These are phyloP conservation scores for Echiichthys vipera DNA, from an alignment of 2,797 vertebrate genomes.

Conservation along the genomic window DNA sequence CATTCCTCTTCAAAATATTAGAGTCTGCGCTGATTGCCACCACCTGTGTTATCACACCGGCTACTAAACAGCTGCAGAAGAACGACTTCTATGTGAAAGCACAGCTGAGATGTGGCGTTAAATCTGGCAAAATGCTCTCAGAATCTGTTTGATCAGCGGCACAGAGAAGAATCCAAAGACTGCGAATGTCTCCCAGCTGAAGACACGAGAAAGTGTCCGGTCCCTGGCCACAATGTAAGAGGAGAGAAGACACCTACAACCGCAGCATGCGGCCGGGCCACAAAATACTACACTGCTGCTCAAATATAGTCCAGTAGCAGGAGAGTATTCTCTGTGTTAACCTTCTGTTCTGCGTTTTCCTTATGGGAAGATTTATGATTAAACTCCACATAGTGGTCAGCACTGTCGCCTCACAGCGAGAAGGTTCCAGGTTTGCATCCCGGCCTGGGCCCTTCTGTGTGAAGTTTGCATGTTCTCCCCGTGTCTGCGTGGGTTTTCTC, in stretches of 20 bases:
- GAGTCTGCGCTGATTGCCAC: constrained; percentile 52
- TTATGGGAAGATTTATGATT: constrained; percentile 8
- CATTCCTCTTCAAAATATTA: constrained; percentile 64
- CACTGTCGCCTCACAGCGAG: too few species aligned
- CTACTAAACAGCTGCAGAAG: constrained; percentile 64
- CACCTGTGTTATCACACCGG: constrained; percentile 67
- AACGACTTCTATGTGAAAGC: constrained; percentile 50
- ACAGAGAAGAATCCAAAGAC: constrained; percentile 12
- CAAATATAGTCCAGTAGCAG: constrained; percentile 34
- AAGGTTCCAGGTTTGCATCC: too few species aligned
- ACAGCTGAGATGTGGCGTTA: constrained; percentile 62
- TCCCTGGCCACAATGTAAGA: constrained; percentile 25
- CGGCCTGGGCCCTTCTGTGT: too few species aligned
- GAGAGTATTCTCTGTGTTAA: constrained; percentile 45
- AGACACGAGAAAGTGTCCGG: constrained; percentile 7
- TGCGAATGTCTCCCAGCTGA: constrained; percentile 16
- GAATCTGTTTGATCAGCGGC: constrained; percentile 58
- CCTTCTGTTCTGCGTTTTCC: constrained; percentile 30
- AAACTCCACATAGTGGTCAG: too few species aligned
- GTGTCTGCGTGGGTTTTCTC: too few species aligned
- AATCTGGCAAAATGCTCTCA: constrained; percentile 61
- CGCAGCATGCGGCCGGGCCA: constrained; percentile 32
- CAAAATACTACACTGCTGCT: constrained; percentile 32
- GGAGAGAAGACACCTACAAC: constrained; percentile 55
- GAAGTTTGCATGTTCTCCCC: too few species aligned